A percentile compares a stretch with the other conserved stretches of the same genome.
Conservation (phyloP, 2,113 vertebrate genomes). For the Thinocorus orbignyianus region DNA sequence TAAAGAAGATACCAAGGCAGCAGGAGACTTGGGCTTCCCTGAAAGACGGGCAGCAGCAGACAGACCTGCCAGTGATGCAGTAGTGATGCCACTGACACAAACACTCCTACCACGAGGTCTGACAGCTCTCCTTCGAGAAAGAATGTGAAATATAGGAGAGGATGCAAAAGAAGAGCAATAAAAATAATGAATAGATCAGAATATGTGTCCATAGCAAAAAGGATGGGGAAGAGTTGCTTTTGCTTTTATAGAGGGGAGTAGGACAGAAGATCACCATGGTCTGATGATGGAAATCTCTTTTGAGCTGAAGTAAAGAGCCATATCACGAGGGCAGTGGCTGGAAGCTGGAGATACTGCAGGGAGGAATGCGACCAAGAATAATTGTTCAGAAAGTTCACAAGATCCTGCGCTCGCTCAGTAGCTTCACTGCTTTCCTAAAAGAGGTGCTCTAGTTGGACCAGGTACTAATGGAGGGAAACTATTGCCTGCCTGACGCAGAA, state of each 20-base stretch:
- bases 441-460: background rate
- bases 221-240: rapidly evolving
- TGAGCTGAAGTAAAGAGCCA: background rate
- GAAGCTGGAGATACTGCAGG: background rate
- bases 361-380: background rate
- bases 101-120: background rate
- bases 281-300: background rate
- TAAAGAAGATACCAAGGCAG: background rate
- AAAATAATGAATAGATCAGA: background rate
- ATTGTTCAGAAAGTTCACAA: background rate
- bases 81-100: background rate
- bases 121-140: rapidly evolving
- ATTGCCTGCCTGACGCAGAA: background rate
- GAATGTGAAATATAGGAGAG: background rate
- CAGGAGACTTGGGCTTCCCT: background rate
- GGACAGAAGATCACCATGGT: background rate
- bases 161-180: background rate
- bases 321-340: background rate
- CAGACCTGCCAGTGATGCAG: background rate
- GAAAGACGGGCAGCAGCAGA: background rate
- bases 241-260: background rate
- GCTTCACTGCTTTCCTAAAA: background rate
- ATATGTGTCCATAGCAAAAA: background rate
- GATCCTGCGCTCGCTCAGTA: background rate
- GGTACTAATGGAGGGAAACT: background rate